phyloP scores from a whole-genome alignment of 2,888 invertebrate species.

The Cylindroiulus punctatus region DNA sequence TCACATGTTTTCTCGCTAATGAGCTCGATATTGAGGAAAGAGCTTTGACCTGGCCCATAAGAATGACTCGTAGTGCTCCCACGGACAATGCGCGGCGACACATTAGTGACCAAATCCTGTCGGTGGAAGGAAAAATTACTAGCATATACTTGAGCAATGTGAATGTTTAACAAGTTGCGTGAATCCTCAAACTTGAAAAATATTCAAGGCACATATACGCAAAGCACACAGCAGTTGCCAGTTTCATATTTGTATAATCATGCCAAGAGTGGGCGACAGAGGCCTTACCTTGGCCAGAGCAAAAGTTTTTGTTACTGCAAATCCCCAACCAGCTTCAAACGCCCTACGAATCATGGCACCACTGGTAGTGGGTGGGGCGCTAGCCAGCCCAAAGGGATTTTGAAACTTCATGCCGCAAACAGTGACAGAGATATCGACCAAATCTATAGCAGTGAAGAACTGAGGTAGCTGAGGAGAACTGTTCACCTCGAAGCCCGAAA shows the following conservation, averaged over 20 bases:
- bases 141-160: too few relatives aligned
- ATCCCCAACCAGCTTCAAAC: conserved; percentile 97
- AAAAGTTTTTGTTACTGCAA: conserved; percentile 97
- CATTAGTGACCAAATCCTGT: conserved; percentile 88
- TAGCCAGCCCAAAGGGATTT: conserved; percentile 97
- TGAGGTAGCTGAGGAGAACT: conserved; percentile 79
- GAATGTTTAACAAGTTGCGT: too few relatives aligned
- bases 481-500: conserved; percentile 66
- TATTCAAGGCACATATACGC: too few relatives aligned
- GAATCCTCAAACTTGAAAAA: too few relatives aligned
- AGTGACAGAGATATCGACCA: conserved; percentile 91
- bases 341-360: conserved; percentile 94
- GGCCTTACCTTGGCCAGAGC: conserved; percentile 83
- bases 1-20: conserved; percentile 95
- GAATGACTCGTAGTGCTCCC: conserved; percentile 91
- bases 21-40: conserved; percentile 96
- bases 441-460: conserved; percentile 92
- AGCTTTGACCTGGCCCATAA: conserved; percentile 95
- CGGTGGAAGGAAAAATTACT: neutral
- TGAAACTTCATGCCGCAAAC: conserved; percentile 93
- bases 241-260: too few relatives aligned
- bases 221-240: too few relatives aligned
- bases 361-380: conserved; percentile 95
- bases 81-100: conserved; percentile 94
- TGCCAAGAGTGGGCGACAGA: too few relatives aligned